Percentiles rank a stretch among this genome's conserved stretches.
phyloP scores from a whole-genome alignment of 2,113 vertebrate species.

The Naja naja region DNA sequence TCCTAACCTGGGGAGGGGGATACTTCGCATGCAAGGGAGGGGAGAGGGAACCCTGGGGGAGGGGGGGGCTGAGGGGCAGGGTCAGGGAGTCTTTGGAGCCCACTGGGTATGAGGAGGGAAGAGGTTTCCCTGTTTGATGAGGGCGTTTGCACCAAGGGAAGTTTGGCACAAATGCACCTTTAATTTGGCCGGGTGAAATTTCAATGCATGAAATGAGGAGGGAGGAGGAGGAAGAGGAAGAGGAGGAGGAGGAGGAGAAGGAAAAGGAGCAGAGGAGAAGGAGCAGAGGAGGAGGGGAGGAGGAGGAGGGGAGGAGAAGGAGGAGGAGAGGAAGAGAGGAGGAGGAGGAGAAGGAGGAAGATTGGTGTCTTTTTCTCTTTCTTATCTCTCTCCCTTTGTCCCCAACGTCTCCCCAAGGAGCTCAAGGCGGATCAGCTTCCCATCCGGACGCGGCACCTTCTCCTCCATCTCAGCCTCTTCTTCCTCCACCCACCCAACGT shows the following conservation, averaged over 20 bases:
- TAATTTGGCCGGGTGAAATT: neutral
- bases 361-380: neutral
- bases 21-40: neutral
- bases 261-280: too few species aligned
- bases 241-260: neutral
- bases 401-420: neutral
- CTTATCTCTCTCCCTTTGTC: neutral
- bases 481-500: too few species aligned
- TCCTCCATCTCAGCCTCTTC: neutral
- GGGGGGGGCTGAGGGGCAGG: neutral
- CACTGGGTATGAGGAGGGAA: neutral
- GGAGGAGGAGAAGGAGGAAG: neutral
- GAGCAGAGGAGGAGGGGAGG: too few species aligned
- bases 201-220: too few species aligned
- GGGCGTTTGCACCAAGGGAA: neutral
- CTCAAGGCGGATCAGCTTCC: neutral
- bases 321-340: neutral
- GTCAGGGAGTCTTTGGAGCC: neutral
- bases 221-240: neutral
- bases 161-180: neutral
- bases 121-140: neutral
- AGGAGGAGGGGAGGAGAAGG: too few species aligned
- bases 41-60: fast-evolving
- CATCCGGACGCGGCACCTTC: too few species aligned
- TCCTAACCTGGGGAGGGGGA: neutral